Conservation (phyloP, 2,888 invertebrate species). For the Arctia plantaginis region DNA sequence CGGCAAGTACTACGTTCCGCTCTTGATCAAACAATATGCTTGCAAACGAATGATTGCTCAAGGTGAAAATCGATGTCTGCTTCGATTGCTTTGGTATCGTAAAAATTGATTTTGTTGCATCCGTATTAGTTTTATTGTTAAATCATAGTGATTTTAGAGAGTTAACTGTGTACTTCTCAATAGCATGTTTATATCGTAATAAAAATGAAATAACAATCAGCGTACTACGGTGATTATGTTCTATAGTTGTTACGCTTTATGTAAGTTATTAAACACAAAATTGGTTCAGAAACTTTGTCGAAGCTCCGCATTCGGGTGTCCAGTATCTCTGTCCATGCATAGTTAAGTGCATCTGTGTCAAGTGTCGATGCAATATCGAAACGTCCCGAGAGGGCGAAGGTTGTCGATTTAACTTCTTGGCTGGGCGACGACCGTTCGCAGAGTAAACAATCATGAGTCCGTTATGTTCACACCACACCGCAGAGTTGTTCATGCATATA, state of each 20-base stretch:
- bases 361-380: slow-evolving; percentile 80
- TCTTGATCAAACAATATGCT: slow-evolving; percentile 67
- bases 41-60: slow-evolving; percentile 72
- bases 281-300: slow-evolving; percentile 70
- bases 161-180: neutral
- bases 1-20: slow-evolving; percentile 61
- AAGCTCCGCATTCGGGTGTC: slow-evolving; percentile 70
- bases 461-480: slow-evolving; percentile 54
- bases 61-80: slow-evolving; percentile 77
- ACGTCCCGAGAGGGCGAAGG: slow-evolving; percentile 63
- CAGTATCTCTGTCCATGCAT: slow-evolving; percentile 82
- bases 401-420: slow-evolving; percentile 74
- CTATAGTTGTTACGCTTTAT: neutral
- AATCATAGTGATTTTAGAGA: neutral
- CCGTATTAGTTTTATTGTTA: neutral
- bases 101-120: slow-evolving; percentile 21
- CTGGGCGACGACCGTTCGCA: slow-evolving; percentile 44
- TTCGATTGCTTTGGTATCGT: slow-evolving; percentile 59
- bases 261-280: slow-evolving; percentile 52
- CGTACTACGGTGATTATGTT: neutral
- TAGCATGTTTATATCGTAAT: neutral
- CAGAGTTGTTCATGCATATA: slow-evolving; percentile 70
- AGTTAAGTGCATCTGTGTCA: slow-evolving; percentile 81
- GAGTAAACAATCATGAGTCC: slow-evolving; percentile 57
- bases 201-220: neutral